Evolutionary conservation across 2,797 vertebrate species (phyloP), one percentile per base, ranked within the genome.

Genomic region (Pteropus rufus): DNA sequence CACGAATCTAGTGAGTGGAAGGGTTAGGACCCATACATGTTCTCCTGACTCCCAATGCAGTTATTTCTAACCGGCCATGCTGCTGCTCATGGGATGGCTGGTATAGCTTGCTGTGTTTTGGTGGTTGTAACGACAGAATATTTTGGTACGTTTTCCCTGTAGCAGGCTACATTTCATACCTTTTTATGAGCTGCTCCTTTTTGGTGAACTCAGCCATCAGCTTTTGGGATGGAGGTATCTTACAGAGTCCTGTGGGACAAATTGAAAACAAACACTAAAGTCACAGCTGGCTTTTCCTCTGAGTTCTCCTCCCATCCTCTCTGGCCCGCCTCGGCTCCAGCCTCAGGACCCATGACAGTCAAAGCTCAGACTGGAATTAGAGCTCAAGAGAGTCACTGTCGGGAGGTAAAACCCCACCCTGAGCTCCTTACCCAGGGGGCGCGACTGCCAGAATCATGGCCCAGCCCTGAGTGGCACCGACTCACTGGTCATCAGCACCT

Each of bases 161-260:
- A 65, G 39, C 2, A 41, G 72, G 39, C 6, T 69, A 1, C 34
- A 41, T 72, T 83, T 95, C 82, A 0, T 96, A 98, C 98, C 97
- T 98, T 96, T 97, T 88, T 36, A 92, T 95, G 0, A 79, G 85
- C 0, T 93, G 72, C 64, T 98, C 94, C 92, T 95, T 98, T 93
- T 98, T 98, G 16, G 91, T 96, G 92, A 98, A 98, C 34, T 99
- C 98, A 52, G 98, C 97, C 96, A 98, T 97, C 98, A 99, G 96
- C 72, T 46, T 98, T 67, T 97, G 96, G 34, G 97, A 31, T 24
- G 99, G 83, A 60, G 99, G 99, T 36, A 99, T 97, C 23, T 95
- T 96, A 70, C 96, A 98, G 89, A 98, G 98, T 12, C 99, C 99
- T 99, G 89, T 31, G 87, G 80, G 94, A 8, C 90, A 95, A 29